Evolutionary conservation across 2,888 invertebrate species (phyloP).

Genomic region (Branchinecta sandiegonensis): DNA sequence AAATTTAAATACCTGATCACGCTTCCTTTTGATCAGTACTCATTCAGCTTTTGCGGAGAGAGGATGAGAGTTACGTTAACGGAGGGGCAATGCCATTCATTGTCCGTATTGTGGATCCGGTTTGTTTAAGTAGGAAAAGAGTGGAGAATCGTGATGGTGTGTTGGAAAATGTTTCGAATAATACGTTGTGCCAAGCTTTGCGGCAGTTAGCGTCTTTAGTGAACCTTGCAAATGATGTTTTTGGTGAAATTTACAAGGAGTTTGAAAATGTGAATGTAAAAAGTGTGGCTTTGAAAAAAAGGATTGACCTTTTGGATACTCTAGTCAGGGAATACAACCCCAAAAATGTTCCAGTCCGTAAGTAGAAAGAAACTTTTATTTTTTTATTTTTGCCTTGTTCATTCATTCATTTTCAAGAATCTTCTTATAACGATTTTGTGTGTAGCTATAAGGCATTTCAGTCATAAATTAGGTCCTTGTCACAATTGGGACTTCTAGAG

Average conservation of each 20-base stretch:
- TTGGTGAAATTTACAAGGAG: constrained; percentile 60
- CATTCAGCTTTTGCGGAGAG: too few relatives aligned
- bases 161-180: constrained; percentile 71
- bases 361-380: neutral
- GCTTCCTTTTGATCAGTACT: too few relatives aligned
- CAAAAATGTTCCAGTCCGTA: neutral
- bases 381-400: too few relatives aligned
- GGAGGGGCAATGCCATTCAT: neutral
- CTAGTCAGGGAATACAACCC: constrained; percentile 3
- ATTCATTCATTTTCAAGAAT: too few relatives aligned
- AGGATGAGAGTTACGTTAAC: too few relatives aligned
- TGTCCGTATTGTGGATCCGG: constrained; percentile 7
- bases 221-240: constrained; percentile 67
- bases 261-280: neutral
- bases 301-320: constrained; percentile 3
- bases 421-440: too few relatives aligned
- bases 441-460: too few relatives aligned
- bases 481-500: too few relatives aligned
- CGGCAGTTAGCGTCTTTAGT: constrained; percentile 72
- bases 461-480: too few relatives aligned
- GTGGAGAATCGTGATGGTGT: constrained; percentile 46
- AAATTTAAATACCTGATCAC: too few relatives aligned
- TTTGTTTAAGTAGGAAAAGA: constrained; percentile 1
- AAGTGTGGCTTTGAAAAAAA: neutral
- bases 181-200: constrained; percentile 66